Conservation (phyloP, 2,113 vertebrate genomes). For the Anhinga anhinga region DNA sequence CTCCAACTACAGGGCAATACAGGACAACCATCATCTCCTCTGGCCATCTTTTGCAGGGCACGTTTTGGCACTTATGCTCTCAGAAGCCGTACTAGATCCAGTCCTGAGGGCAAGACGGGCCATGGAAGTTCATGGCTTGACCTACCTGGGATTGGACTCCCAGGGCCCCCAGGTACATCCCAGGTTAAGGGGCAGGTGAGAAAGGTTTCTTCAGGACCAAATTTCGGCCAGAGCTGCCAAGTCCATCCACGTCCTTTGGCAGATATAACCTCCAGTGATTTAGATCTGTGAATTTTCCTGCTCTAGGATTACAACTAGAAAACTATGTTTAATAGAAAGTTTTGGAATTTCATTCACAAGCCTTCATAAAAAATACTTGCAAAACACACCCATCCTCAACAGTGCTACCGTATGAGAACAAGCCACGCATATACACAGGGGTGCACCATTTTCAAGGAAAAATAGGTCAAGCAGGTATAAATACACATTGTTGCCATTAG, state of each 20-base stretch:
- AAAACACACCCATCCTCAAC: not conserved
- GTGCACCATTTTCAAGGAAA: not conserved
- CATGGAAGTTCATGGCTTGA: not conserved
- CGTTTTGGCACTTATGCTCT: not conserved
- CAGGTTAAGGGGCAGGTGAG: not conserved
- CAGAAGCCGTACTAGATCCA: not conserved
- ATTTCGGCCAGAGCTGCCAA: not conserved
- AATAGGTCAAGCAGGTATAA: not conserved
- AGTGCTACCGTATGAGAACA: not conserved
- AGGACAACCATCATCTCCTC: not conserved
- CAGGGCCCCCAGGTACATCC: not conserved
- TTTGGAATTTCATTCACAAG: not conserved
- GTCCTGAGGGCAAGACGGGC: fast-evolving
- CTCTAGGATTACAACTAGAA: not conserved
- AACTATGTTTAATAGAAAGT: not conserved
- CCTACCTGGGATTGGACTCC: not conserved
- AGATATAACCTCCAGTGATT: not conserved
- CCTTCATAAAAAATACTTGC: not conserved
- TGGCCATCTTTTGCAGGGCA: too few relatives aligned
- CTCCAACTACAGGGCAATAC: not conserved
- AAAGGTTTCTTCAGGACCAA: not conserved
- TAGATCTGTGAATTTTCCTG: not conserved
- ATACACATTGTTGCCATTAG: not conserved
- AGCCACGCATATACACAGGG: fast-evolving
- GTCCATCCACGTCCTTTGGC: not conserved